These are phyloP conservation scores for Rhadinocentrus ornatus DNA, from an alignment of 2,797 vertebrate genomes.

Conservation along the genomic window DNA sequence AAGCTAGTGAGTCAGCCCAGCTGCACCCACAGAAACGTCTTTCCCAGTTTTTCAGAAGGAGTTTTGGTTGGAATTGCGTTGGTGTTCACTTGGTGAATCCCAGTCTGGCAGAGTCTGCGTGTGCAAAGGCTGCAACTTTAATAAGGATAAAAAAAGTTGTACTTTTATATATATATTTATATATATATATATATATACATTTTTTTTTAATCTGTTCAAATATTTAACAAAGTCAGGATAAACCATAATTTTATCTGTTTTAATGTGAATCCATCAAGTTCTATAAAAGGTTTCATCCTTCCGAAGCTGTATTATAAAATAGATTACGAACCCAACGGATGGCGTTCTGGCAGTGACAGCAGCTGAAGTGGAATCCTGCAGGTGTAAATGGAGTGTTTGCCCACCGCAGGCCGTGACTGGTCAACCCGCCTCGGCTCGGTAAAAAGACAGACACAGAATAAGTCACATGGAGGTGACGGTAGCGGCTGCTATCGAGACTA, in stretches of 20 bases:
- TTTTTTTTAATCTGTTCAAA: too few relatives aligned
- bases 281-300: constrained; percentile 12
- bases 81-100: too few relatives aligned
- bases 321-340: neutral
- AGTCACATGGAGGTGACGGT: neutral
- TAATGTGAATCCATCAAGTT: neutral
- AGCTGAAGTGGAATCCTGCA: constrained; percentile 56
- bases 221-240: too few relatives aligned
- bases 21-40: too few relatives aligned
- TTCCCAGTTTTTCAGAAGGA: too few relatives aligned
- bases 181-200: too few relatives aligned
- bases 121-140: too few relatives aligned
- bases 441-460: neutral
- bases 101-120: too few relatives aligned
- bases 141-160: too few relatives aligned
- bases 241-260: neutral
- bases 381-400: constrained; percentile 67
- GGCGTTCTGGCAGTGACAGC: constrained; percentile 39
- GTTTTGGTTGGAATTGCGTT: too few relatives aligned
- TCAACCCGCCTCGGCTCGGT: constrained; percentile 39
- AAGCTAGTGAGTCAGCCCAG: too few relatives aligned
- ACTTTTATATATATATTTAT: too few relatives aligned
- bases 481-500: constrained; percentile 39
- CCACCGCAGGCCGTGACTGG: constrained; percentile 36
- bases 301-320: constrained; percentile 4